Conservation (phyloP, 2,888 invertebrate genomes). For the Coenonympha glycerion region DNA sequence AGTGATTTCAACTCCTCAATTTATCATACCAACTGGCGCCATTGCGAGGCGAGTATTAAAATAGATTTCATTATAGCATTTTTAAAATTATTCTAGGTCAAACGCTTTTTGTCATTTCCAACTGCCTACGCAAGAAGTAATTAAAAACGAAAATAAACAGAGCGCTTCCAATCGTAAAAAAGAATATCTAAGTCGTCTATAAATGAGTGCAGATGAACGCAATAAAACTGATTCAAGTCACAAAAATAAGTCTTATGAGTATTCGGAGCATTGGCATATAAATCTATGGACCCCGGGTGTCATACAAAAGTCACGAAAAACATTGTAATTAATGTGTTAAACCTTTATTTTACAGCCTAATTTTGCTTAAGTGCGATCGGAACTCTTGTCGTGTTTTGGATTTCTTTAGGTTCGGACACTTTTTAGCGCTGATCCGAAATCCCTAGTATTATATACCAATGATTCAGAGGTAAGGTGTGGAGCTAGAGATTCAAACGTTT, state of each 20-base stretch:
- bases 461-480: constrained; percentile 59
- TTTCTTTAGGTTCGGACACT: too few relatives aligned
- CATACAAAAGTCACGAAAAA: too few relatives aligned
- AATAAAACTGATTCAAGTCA: constrained; percentile 73
- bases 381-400: too few relatives aligned
- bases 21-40: constrained; percentile 27
- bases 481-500: constrained; percentile 47
- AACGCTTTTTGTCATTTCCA: constrained; percentile 68
- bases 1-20: constrained; percentile 23
- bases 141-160: constrained; percentile 77
- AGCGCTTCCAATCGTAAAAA: constrained; percentile 73
- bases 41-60: constrained; percentile 27
- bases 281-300: too few relatives aligned
- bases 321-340: too few relatives aligned
- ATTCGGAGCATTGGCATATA: constrained; percentile 32
- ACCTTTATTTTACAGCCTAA: too few relatives aligned
- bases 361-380: too few relatives aligned
- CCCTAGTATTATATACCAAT: too few relatives aligned
- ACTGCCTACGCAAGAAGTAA: constrained; percentile 69
- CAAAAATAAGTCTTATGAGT: constrained; percentile 71
- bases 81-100: constrained; percentile 39
- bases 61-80: constrained; percentile 32
- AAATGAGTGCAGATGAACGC: constrained; percentile 74
- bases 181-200: constrained; percentile 72
- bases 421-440: too few relatives aligned